Evolutionary conservation across 2,888 invertebrate species (phyloP).

Genomic region (Chalcosyrphus nemorum): DNA sequence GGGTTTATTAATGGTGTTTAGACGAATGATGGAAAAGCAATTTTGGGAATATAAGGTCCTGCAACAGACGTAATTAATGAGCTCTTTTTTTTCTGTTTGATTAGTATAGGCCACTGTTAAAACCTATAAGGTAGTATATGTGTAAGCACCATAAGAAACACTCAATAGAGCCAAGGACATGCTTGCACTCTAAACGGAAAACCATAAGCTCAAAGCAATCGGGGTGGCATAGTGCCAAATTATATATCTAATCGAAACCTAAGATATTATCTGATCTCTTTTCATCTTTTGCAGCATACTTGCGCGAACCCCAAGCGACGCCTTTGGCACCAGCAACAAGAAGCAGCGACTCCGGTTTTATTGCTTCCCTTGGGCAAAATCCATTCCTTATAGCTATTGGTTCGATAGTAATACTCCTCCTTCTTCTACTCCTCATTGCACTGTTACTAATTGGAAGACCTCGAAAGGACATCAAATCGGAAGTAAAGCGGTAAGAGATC

Average conservation of each 20-base stretch:
- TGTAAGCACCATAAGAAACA: too few species aligned
- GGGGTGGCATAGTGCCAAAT: too few species aligned
- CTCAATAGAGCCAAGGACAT: too few species aligned
- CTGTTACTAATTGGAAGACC: constrained; percentile 80
- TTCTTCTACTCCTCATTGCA: constrained; percentile 79
- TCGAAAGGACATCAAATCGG: constrained; percentile 76
- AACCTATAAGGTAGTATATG: too few species aligned
- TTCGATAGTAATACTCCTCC: constrained; percentile 78
- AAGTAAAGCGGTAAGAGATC: constrained; percentile 77
- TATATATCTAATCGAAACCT: too few species aligned
- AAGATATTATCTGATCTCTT: too few species aligned
- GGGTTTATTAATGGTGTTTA: not conserved
- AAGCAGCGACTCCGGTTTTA: constrained; percentile 77
- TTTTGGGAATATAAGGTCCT: not conserved
- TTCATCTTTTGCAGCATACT: constrained; percentile 77
- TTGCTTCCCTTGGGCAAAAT: constrained; percentile 79
- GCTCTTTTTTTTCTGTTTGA: too few species aligned
- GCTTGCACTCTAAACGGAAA: too few species aligned
- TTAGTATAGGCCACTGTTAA: too few species aligned
- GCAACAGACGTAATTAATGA: not conserved
- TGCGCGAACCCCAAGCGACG: constrained; percentile 81
- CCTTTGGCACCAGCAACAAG: constrained; percentile 81
- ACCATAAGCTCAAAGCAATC: too few species aligned
- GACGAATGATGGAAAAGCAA: not conserved
- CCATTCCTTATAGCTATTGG: constrained; percentile 79